Evolutionary conservation across 30 jellyfish, hydroid and myxozoan species (phyloP).

Genomic region (Turritopsis rubra): DNA sequence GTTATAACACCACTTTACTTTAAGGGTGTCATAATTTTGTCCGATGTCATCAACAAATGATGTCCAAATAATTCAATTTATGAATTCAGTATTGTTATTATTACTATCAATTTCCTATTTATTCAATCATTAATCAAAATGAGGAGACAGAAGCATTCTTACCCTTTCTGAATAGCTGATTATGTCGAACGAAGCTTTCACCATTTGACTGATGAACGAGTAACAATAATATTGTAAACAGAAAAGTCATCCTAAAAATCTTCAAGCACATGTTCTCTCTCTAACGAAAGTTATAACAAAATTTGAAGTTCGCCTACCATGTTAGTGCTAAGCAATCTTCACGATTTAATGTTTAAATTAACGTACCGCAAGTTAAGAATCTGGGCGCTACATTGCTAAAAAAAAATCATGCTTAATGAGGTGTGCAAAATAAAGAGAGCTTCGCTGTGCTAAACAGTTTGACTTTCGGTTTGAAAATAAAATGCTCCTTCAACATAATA

Average conservation of each 20-base stretch:
- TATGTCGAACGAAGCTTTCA: not conserved
- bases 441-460: not conserved
- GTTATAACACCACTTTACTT: too few relatives aligned
- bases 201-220: not conserved
- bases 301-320: not conserved
- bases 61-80: too few relatives aligned
- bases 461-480: not conserved
- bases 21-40: too few relatives aligned
- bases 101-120: not conserved
- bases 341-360: not conserved
- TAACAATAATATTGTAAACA: not conserved
- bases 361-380: not conserved
- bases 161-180: not conserved
- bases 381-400: not conserved
- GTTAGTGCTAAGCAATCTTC: not conserved
- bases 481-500: not conserved
- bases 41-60: too few relatives aligned
- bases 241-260: not conserved
- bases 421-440: not conserved
- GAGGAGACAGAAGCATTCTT: not conserved
- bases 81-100: too few relatives aligned
- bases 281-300: not conserved
- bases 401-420: not conserved
- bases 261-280: not conserved
- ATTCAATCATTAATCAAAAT: not conserved